phyloP scores from a whole-genome alignment of 2,888 invertebrate species.

The Ryuthela nishihirai region DNA sequence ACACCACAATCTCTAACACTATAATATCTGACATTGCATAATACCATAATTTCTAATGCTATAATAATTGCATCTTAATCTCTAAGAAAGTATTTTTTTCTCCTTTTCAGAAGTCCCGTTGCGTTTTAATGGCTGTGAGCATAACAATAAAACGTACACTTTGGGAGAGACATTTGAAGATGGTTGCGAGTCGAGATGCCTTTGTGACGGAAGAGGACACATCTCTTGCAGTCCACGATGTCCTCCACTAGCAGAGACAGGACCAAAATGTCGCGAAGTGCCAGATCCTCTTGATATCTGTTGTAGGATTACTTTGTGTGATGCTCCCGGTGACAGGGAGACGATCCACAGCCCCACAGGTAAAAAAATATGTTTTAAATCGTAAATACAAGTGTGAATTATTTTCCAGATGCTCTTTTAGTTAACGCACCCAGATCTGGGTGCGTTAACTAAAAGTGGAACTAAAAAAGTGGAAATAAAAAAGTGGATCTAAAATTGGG shows the following conservation, averaged over 20 bases:
- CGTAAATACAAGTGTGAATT: too few relatives aligned
- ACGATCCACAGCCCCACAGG: not conserved
- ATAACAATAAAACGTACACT: constrained; percentile 61
- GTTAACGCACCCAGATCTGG: too few relatives aligned
- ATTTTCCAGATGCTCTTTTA: too few relatives aligned
- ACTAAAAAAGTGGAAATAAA: too few relatives aligned
- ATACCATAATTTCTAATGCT: too few relatives aligned
- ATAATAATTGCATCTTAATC: too few relatives aligned
- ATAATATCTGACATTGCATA: too few relatives aligned
- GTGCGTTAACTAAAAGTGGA: too few relatives aligned
- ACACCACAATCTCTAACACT: too few relatives aligned
- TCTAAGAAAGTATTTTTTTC: too few relatives aligned
- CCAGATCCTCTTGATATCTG: constrained; percentile 38
- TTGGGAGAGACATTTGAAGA: constrained; percentile 69
- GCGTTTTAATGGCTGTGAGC: constrained; percentile 58
- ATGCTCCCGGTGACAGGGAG: constrained; percentile 13
- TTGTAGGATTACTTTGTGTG: constrained; percentile 36
- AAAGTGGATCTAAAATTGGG: too few relatives aligned
- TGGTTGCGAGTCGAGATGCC: constrained; percentile 71
- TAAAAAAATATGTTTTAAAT: too few relatives aligned
- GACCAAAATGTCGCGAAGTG: constrained; percentile 18
- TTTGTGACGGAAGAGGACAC: constrained; percentile 67
- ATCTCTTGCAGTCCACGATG: constrained; percentile 63
- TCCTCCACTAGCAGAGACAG: constrained; percentile 2
- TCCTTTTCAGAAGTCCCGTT: constrained; percentile 11